These are phyloP conservation scores for Etia nguti DNA, from an alignment of 2,113 vertebrate genomes.

Conservation along the genomic window DNA sequence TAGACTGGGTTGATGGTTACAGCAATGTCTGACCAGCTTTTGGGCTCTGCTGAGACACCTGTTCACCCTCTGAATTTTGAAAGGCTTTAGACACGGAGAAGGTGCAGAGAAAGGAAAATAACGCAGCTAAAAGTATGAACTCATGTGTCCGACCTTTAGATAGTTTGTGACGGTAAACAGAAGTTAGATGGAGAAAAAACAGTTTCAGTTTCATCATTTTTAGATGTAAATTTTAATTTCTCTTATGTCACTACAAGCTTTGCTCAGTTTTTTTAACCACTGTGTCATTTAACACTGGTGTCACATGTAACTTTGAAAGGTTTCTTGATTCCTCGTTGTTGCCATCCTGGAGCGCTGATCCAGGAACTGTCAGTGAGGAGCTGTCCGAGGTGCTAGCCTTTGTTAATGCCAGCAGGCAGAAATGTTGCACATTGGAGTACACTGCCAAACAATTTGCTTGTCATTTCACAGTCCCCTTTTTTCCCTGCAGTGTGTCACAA, in stretches of 20 bases:
- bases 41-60: not conserved
- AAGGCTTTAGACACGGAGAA: not conserved
- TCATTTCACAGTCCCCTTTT: not conserved
- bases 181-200: not conserved
- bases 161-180: not conserved
- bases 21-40: not conserved
- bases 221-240: not conserved
- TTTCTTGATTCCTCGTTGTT: not conserved
- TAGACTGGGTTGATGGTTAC: not conserved
- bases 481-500: not conserved
- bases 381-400: conserved; percentile 14
- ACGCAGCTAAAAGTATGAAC: not conserved
- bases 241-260: not conserved
- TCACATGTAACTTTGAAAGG: not conserved
- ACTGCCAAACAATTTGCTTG: conserved; percentile 10
- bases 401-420: not conserved
- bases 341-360: not conserved
- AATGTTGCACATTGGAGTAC: not conserved
- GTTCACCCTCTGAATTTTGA: not conserved
- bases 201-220: not conserved
- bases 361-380: not conserved
- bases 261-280: not conserved
- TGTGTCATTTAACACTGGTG: not conserved
- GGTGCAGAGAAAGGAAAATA: not conserved
- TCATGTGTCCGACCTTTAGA: not conserved